Evolutionary conservation across 1,140 invertebrate genomes (phyloP), one percentile per base, ranked within the genome.

Genomic region (Hylaeus anthracinus): DNA sequence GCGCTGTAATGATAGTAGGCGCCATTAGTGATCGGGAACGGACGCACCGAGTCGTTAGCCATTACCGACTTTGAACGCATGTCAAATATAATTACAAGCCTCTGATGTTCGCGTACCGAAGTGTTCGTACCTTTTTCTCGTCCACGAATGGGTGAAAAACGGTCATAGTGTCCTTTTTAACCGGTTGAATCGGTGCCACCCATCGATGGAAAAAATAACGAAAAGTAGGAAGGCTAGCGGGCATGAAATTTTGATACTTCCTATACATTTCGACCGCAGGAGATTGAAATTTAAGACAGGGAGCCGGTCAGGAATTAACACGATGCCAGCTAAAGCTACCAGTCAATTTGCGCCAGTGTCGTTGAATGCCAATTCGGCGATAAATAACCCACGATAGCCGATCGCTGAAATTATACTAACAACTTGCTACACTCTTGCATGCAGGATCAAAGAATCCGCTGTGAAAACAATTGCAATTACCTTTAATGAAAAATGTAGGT

Each of bases 341-440:
- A 84, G 82, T 84, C 82, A 84, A 85, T 85, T 85, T 85, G 60
- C 82, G 45, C 60, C n/a, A 72, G 70, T 72, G 81, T 63, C 79
- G 75, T 70, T 73, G 82, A 78, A 45, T 71, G 65, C 82, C 67
- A 80, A 71, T 72, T 66, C 45, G 60, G 39, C 75, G 55, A 84
- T 84, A 79, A 85, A 85, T 85, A 79, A 82, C 74, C 55, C 58
- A 41, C 26, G 8, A 6, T 53, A 12, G 64, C 56, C 63, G 83
- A 83, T 71, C 72, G 66, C 48, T 51, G 56, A 65, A 71, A 84
- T 69, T 70, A 71, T 78, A 61, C 82, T 73, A 86, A 85, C 71
- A 53, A 39, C 66, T 43, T 37, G 51, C 51, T 2, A 2, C 0
- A 10, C 6, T 51, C 10, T 51, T 51, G 8, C 51, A 2, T 10